Base-by-base conservation (phyloP, 1,140 invertebrate genomes). In the Penaeus indicus region DNA sequence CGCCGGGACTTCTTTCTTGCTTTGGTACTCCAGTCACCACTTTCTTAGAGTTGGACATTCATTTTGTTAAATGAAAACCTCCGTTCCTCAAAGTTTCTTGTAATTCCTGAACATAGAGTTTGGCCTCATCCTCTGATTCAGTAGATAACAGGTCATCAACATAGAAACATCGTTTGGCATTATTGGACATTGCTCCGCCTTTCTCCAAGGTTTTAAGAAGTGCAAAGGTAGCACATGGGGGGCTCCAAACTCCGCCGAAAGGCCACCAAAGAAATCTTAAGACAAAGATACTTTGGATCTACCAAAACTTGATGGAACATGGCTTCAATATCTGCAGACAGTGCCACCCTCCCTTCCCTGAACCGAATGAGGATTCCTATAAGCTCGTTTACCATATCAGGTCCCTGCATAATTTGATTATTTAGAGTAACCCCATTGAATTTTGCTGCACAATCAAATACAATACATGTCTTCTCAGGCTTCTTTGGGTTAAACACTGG, bases 171-270 rank as follows among this genome's bases (percentile, higher is more conserved):
- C 54, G 25, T 1, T 62, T 61, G 3, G 4, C 47, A 8, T 83
- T 18, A 22, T 18, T 64, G 11, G 38, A 7, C 61, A 1, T 42
- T 16, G 4, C 60, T 4, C 61, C 38, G 2, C 61, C 7, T 7
- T 60, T 47, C 25, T 83, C 25, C 21, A 83, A 27, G 11, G 81
- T 83, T 18, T 42, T 27, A 1, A 25, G n/a, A 19, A 83, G 61
- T 1, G 54, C 54, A 83, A 62, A 64, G 54, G 81, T 25, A 18
- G 81, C 81, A 83, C 81, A 83, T 1, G 81, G 3, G 2, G 81
- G 81, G 81, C 81, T 83, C 81, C 81, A 83, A 13, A 83, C 27
- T 60, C 81, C 81, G 1, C 60, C 60, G 27, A 83, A 83, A 10
- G 80, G 47, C 80, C 80, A 82, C 80, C 80, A 82, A n/a, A n/a